Conservation (phyloP, 2,113 vertebrate genomes). For the Serilophus lunatus region DNA sequence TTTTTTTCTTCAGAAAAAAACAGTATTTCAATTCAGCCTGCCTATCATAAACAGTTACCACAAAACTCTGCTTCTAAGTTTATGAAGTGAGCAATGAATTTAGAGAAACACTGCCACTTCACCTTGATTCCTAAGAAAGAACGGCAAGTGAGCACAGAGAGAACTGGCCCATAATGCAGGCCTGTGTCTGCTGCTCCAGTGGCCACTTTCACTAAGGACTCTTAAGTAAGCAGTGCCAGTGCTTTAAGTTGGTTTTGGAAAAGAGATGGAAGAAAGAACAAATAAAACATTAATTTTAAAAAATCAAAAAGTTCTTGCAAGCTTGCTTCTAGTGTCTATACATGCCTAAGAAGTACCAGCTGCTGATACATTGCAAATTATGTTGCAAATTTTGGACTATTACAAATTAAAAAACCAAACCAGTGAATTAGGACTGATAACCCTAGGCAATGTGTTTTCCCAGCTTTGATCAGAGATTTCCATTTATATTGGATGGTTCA, state of each 20-base stretch:
- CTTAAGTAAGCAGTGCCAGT: neutral
- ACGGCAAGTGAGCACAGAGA: neutral
- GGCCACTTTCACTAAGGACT: neutral
- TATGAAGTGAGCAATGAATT: neutral
- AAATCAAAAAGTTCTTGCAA: neutral
- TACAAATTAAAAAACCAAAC: neutral
- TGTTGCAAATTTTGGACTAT: neutral
- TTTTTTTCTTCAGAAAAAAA: neutral
- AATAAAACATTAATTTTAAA: neutral
- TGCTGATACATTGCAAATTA: neutral
- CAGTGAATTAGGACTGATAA: neutral
- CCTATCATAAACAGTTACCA: neutral
- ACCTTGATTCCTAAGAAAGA: neutral
- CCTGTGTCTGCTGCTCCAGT: neutral
- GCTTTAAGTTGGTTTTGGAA: neutral
- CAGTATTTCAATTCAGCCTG: neutral
- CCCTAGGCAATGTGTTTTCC: neutral
- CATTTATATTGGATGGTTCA: neutral
- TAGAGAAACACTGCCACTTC: neutral
- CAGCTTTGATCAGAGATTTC: neutral
- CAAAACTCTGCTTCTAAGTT: neutral
- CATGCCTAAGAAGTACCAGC: neutral
- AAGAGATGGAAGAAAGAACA: neutral
- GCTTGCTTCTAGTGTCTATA: neutral
- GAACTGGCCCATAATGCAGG: neutral